Evolutionary conservation across 2,888 invertebrate species (phyloP).

Genomic region (Pharmacophagus antenor): DNA sequence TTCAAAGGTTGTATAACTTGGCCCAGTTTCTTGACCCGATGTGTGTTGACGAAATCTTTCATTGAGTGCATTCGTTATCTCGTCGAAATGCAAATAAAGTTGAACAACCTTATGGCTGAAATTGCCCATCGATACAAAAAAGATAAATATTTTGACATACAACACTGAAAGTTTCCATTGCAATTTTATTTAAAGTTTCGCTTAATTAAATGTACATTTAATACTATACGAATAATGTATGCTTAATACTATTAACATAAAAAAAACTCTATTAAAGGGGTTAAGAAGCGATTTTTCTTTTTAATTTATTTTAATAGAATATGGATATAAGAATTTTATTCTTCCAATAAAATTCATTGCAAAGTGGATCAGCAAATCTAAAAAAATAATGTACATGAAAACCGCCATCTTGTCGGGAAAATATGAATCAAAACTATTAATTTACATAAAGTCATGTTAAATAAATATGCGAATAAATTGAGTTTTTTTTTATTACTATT

Average conservation of each 20-base stretch:
- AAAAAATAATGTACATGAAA: no score
- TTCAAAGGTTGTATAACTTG: conserved; percentile 7
- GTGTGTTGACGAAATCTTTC: conserved; percentile 24
- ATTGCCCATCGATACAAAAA: background rate
- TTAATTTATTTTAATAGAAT: no score
- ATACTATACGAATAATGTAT: background rate
- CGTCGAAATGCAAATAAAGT: conserved; percentile 24
- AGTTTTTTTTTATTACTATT: background rate
- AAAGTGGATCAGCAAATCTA: no score
- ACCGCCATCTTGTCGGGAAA: no score
- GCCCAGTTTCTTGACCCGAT: conserved; percentile 27
- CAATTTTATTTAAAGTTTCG: background rate
- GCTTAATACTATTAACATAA: background rate
- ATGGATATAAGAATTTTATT: no score
- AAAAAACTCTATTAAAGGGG: no score
- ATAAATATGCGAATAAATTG: background rate
- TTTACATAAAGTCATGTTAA: no score
- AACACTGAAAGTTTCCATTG: background rate
- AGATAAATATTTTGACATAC: background rate
- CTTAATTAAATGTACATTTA: no score
- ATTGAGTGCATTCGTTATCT: conserved; percentile 26
- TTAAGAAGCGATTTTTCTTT: no score
- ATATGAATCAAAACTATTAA: no score
- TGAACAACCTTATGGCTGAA: conserved; percentile 5
- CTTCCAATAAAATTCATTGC: no score